Evolutionary conservation across 2,888 invertebrate genomes (phyloP), one percentile per base, ranked within the genome.

Genomic region (Stenichneumon culpator): DNA sequence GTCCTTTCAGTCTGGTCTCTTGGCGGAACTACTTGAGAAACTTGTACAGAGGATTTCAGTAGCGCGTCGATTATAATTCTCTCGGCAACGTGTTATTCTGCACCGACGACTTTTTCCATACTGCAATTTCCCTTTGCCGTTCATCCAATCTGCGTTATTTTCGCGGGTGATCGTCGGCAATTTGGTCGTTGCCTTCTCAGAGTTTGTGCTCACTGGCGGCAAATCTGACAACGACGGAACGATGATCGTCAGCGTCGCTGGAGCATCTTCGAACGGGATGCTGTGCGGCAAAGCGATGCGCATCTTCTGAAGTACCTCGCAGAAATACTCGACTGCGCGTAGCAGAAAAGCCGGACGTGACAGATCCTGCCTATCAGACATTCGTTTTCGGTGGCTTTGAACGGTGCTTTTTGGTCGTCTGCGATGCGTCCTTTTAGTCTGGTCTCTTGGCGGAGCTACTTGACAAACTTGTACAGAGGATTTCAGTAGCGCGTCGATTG

Each of bases 181-280:
- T n/a, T n/a, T n/a, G n/a, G n/a, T n/a, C n/a, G 74, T 74, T 47
- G 67, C 39, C 36, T 22, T 79, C 32, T 47, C 44, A 6, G 32
- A 39, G 28, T 44, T 7, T 60, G 44, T 16, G 11, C 28, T 28
- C 28, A 47, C 44, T 60, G 74, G 54, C 74, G 69, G 74, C 68
- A 69, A 83, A 83, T 83, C 68, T 83, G 52, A 63, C 50, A 52
- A 22, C 44, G 63, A 28, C 52, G 50, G 14, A 60, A 50, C 79
- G 83, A 83, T 75, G 70, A 65, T 81, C 68, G 68, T 50, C 67
- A 19, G 57, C 80, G 73, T 68, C 72, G 67, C 9, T 3, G 44
- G 73, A 50, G 47, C 47, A 39, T 69, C 52, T 69, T 79, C 63
- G 70, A 60, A 50, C 60, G 16, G 73, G 54, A 79, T 32, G 54